Conservation (phyloP, 2,888 invertebrate genomes). For the Drosophila greeni region DNA sequence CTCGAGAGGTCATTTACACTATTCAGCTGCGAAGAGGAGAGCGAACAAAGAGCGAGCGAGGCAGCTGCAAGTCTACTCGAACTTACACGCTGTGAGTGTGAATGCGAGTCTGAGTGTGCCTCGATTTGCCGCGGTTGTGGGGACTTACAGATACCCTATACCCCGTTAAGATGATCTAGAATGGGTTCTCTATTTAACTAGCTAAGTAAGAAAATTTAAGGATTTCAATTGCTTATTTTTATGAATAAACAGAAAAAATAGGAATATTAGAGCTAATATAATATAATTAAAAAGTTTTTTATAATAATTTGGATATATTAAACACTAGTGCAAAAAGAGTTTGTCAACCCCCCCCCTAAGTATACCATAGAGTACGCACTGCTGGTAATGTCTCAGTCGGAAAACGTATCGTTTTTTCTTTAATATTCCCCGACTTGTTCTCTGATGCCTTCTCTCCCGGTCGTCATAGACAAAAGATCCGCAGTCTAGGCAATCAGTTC, state of each 20-base stretch:
- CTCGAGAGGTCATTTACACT: slow-evolving; percentile 76
- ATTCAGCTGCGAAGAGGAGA: slow-evolving; percentile 32
- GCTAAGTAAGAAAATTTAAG: background rate
- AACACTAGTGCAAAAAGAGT: too few species aligned
- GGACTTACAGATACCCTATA: slow-evolving; percentile 14
- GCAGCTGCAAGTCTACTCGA: slow-evolving; percentile 35
- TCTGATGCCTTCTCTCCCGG: slow-evolving; percentile 29
- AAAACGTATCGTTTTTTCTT: slow-evolving; percentile 8
- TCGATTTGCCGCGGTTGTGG: slow-evolving; percentile 16
- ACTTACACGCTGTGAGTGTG: slow-evolving; percentile 26
- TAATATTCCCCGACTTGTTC: slow-evolving; percentile 60
- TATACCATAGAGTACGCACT: background rate
- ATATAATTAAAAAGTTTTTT: too few species aligned
- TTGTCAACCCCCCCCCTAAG: too few species aligned
- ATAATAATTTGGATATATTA: too few species aligned
- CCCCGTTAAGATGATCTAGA: background rate
- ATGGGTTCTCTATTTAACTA: background rate
- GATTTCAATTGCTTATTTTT: background rate
- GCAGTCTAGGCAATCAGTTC: slow-evolving; percentile 62
- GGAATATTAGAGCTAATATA: too few species aligned
- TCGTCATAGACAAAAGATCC: slow-evolving; percentile 30
- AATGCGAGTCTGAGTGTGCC: slow-evolving; percentile 16
- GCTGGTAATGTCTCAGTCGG: slow-evolving; percentile 14
- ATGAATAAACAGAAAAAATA: too few species aligned
- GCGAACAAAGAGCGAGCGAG: slow-evolving; percentile 30